A percentile compares a stretch with the other conserved stretches of the same genome.
Conservation (phyloP, 2,797 vertebrate species). For the Falco novaeseelandiae region DNA sequence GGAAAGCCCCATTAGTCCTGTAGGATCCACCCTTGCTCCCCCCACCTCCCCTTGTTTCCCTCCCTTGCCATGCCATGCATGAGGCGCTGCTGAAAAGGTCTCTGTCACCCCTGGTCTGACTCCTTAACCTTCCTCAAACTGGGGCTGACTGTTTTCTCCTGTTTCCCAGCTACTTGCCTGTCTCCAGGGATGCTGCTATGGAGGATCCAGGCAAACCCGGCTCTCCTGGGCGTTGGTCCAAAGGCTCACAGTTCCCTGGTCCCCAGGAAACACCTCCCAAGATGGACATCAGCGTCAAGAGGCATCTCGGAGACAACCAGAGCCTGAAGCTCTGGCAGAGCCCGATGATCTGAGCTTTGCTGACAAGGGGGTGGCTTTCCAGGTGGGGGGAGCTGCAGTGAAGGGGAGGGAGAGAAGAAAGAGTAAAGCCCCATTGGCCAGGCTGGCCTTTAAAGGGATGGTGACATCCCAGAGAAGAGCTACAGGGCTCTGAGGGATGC, state of each 20-base stretch:
- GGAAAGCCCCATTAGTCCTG: neutral
- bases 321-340: neutral
- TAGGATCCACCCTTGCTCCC: neutral
- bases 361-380: neutral
- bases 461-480: neutral
- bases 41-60: neutral
- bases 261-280: neutral
- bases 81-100: neutral
- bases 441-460: neutral
- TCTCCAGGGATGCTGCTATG: neutral
- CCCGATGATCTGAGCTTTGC: neutral
- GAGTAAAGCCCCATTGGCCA: neutral
- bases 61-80: neutral
- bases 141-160: neutral
- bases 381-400: neutral
- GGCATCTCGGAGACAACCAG: neutral
- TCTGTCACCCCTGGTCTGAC: neutral
- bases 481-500: neutral
- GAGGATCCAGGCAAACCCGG: neutral
- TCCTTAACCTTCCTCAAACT: neutral
- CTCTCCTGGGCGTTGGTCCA: neutral
- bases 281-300: neutral
- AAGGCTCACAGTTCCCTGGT: accelerated
- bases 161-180: neutral
- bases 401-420: neutral